Base-by-base conservation (phyloP, 2,113 vertebrate genomes). In the Halcyon senegalensis region DNA sequence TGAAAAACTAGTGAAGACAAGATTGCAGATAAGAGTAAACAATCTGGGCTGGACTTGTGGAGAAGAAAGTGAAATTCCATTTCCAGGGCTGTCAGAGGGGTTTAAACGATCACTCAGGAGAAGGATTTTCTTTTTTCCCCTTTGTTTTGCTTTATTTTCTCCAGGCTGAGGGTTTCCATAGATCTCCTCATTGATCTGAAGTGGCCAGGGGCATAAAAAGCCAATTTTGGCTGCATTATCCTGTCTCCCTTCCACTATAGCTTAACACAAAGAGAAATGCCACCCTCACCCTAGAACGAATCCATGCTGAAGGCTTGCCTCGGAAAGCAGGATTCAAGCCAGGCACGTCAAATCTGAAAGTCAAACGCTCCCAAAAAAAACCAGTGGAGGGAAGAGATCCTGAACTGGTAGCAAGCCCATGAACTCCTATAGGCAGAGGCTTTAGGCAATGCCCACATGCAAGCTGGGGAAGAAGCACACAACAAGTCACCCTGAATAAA, bases 151-250 rank as follows among this genome's bases (percentile, higher is more conserved):
- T 97, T 93, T 89, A 63, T 95, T 96, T 94, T 83, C 91, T 96
- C 59, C 74, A 59, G 77, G 74, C 70, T 77, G 84, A 96, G 78
- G n/a, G 62, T 93, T 95, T 94, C 87, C 87, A 97, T 96, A 97
- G 94, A 96, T 96, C 94, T 96, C 92, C 67, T 94, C 89, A 96
- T 96, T 94, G 96, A 92, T 96, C 93, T 73, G 87, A 93, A 95
- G 70, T 70, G 82, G 93, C 96, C 91, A 77, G 74, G 81, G 87
- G 96, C 96, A 96, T 89, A 91, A 95, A 96, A 96, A 94, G 77
- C 84, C 95, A 96, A 94, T 94, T 95, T 94, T 94, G 87, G 86
- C 84, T 69, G 78, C 94, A 95, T 94, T 94, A 96, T 63, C 67
- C 86, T 77, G 58, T 91, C 87, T 96, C 77, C 51, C 18, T 94